A percentile compares a stretch with the other conserved stretches of the same genome.
These are phyloP conservation scores for Siderastrea radians DNA, from an alignment of 92 coral and sea anemone species.

Conservation along the genomic window DNA sequence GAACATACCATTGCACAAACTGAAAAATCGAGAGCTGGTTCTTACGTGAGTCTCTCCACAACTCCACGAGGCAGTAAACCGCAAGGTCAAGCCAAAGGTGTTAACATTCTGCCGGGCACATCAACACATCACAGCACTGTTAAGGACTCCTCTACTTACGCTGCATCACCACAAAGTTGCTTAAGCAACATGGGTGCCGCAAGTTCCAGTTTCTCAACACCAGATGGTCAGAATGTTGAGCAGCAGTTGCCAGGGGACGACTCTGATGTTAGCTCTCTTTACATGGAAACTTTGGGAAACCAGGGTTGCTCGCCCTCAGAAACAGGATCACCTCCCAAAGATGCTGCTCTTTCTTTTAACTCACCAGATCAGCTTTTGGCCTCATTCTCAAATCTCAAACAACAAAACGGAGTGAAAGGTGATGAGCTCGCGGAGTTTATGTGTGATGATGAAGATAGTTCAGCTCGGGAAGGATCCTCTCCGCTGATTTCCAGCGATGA, in stretches of 20 bases:
- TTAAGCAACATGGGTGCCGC: background rate
- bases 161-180: background rate
- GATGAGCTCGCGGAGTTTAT: background rate
- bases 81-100: background rate
- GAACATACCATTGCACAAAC: background rate
- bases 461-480: background rate
- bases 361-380: slow-evolving; percentile 29
- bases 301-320: background rate
- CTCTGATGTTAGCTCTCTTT: background rate
- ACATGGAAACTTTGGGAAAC: background rate
- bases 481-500: slow-evolving; percentile 7
- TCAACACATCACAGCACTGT: background rate
- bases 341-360: background rate
- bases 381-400: background rate
- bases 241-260: background rate
- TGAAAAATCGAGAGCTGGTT: slow-evolving; percentile 17
- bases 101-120: background rate
- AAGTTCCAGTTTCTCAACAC: background rate
- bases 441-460: background rate
- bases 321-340: background rate
- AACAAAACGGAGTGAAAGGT: background rate
- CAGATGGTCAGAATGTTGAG: background rate
- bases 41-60: background rate
- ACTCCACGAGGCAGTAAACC: background rate
- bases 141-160: background rate